These are phyloP conservation scores for Plutella xylostella DNA, from an alignment of 2,888 invertebrate species.

Conservation along the genomic window DNA sequence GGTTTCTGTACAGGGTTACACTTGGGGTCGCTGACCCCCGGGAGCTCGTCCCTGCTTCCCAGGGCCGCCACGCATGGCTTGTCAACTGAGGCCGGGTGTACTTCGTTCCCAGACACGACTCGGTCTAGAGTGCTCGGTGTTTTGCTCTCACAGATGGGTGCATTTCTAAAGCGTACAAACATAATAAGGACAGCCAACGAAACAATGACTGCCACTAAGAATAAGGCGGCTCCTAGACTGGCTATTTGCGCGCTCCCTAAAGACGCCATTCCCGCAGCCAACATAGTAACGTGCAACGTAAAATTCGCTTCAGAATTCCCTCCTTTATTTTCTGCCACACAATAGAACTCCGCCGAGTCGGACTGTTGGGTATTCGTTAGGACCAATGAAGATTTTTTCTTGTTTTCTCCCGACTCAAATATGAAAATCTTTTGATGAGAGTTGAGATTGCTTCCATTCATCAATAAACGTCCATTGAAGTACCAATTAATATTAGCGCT, in stretches of 20 bases:
- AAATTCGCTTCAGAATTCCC: slow-evolving; percentile 91
- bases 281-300: slow-evolving; percentile 83
- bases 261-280: slow-evolving; percentile 83
- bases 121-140: slow-evolving; percentile 80
- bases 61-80: slow-evolving; percentile 69
- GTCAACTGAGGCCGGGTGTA: slow-evolving; percentile 55
- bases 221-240: slow-evolving; percentile 84
- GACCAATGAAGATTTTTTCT: slow-evolving; percentile 81
- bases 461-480: slow-evolving; percentile 83
- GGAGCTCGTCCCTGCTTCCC: slow-evolving; percentile 61
- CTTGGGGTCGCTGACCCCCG: slow-evolving; percentile 48
- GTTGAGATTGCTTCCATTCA: slow-evolving; percentile 83
- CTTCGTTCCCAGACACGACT: slow-evolving; percentile 73
- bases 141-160: slow-evolving; percentile 80
- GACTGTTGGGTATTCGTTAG: slow-evolving; percentile 86
- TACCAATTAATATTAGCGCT: slow-evolving; percentile 87
- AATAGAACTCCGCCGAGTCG: slow-evolving; percentile 87
- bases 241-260: slow-evolving; percentile 88
- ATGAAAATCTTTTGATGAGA: slow-evolving; percentile 82
- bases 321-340: slow-evolving; percentile 90
- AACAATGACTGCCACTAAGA: slow-evolving; percentile 81
- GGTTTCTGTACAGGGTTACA: slow-evolving; percentile 80
- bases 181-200: slow-evolving; percentile 78
- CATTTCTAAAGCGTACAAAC: slow-evolving; percentile 78
- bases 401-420: slow-evolving; percentile 80